Percentiles rank a stretch among this genome's conserved stretches.
Conservation (phyloP, 2,113 vertebrate species). For the Xenopus laevis region DNA sequence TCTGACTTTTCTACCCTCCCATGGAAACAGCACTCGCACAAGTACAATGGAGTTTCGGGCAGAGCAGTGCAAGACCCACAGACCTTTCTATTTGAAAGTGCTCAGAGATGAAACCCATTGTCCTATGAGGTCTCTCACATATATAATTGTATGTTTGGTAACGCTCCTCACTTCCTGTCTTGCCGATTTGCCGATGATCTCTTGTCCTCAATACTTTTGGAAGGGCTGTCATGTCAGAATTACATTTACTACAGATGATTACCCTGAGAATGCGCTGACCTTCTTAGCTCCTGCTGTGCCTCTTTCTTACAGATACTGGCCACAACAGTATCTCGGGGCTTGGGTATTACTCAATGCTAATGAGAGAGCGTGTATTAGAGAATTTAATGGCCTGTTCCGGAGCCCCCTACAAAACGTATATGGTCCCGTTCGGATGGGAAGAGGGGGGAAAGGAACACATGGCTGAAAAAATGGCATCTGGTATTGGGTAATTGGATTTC, state of each 20-base stretch:
- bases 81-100: neutral
- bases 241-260: slow-evolving; percentile 67
- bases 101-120: slow-evolving; percentile 5
- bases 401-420: slow-evolving; percentile 56
- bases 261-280: slow-evolving; percentile 68
- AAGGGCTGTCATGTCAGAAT: slow-evolving; percentile 62
- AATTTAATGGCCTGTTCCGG: slow-evolving; percentile 55
- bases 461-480: slow-evolving; percentile 59
- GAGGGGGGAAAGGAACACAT: slow-evolving; percentile 52
- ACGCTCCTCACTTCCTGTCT: slow-evolving; percentile 40
- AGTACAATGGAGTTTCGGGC: neutral
- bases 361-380: slow-evolving; percentile 59
- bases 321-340: slow-evolving; percentile 55
- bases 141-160: slow-evolving; percentile 39
- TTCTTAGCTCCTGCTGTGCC: slow-evolving; percentile 63
- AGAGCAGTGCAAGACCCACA: slow-evolving; percentile 6
- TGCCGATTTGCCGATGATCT: slow-evolving; percentile 54
- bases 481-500: slow-evolving; percentile 48
- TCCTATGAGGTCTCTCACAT: slow-evolving; percentile 21
- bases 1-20: slow-evolving; percentile 15
- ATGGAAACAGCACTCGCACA: slow-evolving; percentile 8
- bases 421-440: neutral
- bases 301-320: slow-evolving; percentile 58
- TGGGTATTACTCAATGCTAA: slow-evolving; percentile 61
- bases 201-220: slow-evolving; percentile 60